These are phyloP conservation scores for Magallana ariakensis DNA, from an alignment of 1,140 invertebrate genomes.

Conservation along the genomic window DNA sequence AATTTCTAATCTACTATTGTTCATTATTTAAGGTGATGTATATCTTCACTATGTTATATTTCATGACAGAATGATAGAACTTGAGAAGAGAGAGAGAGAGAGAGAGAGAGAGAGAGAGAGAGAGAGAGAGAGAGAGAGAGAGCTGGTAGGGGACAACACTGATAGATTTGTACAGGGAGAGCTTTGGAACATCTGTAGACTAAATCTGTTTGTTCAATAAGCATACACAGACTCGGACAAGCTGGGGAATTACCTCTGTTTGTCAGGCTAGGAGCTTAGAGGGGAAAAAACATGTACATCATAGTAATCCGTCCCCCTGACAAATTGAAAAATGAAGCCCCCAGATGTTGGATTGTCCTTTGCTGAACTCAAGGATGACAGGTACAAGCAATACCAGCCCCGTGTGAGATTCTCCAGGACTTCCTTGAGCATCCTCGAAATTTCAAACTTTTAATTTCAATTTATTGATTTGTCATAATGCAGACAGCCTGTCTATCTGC, in stretches of 20 bases:
- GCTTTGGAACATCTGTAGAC: constrained; percentile 13
- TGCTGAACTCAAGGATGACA: background rate
- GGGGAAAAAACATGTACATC: constrained; percentile 26
- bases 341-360: constrained; percentile 20
- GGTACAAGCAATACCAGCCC: background rate
- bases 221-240: background rate
- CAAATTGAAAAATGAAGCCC: constrained; percentile 15
- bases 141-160: background rate
- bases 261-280: background rate
- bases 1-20: no score
- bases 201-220: constrained; percentile 5
- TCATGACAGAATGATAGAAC: no score
- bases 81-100: no score
- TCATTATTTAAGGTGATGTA: no score
- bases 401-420: background rate
- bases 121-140: background rate
- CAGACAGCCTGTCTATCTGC: constrained; percentile 18
- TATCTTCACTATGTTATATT: no score
- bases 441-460: constrained; percentile 27
- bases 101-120: no score
- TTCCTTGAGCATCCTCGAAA: constrained; percentile 26
- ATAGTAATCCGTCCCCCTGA: background rate
- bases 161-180: background rate
- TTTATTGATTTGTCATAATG: constrained; percentile 37
- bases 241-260: background rate